Conservation (phyloP, 1,140 invertebrate genomes). For the Trichoplusia ni region DNA sequence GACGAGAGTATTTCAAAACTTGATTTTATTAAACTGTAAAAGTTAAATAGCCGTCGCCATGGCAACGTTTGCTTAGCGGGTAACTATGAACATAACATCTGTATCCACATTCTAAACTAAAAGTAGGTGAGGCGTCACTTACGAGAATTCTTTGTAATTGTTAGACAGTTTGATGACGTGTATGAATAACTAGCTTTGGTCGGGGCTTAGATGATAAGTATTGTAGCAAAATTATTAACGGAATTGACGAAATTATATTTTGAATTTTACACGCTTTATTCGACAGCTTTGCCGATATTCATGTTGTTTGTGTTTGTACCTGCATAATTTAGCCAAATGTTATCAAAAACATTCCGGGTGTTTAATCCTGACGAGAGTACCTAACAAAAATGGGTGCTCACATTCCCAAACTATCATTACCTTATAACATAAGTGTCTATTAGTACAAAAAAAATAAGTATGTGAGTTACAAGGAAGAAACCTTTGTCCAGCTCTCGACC, state of each 20-base stretch:
- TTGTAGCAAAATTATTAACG: too few species aligned
- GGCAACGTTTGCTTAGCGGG: not conserved
- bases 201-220: too few species aligned
- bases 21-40: not conserved
- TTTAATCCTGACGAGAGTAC: not conserved
- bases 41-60: not conserved
- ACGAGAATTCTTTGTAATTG: constrained; percentile 24
- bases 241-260: too few species aligned
- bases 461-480: too few species aligned
- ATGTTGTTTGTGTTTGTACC: not conserved
- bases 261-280: too few species aligned
- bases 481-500: too few species aligned
- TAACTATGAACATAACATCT: constrained; percentile 12
- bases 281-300: too few species aligned
- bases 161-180: constrained; percentile 19
- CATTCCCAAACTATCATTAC: too few species aligned
- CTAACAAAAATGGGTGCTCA: not conserved
- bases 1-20: not conserved
- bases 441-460: too few species aligned
- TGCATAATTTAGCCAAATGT: not conserved
- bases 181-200: not conserved
- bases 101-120: constrained; percentile 20
- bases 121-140: constrained; percentile 16
- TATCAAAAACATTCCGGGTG: not conserved
- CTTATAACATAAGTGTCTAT: too few species aligned